Conservation (phyloP, 2,888 invertebrate species). For the Caenorhabditis sp. region DNA sequence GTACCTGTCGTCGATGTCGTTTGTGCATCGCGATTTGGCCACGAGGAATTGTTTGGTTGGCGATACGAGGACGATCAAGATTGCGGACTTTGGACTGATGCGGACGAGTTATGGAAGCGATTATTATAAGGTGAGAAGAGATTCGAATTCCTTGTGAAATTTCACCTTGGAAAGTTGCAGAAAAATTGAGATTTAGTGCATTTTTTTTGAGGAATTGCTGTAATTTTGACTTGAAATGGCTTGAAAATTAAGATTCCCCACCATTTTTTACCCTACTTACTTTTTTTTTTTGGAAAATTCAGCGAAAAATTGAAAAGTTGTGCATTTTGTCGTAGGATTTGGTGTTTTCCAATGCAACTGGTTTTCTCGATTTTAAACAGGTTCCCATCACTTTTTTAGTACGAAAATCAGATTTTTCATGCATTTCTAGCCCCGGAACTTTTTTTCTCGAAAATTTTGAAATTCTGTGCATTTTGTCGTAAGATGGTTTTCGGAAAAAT, state of each 20-base stretch:
- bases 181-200: too few relatives aligned
- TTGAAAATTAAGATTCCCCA: too few relatives aligned
- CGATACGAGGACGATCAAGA: conserved; percentile 92
- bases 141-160: background rate
- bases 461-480: background rate
- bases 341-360: background rate
- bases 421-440: too few relatives aligned
- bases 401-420: background rate
- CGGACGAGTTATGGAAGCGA: conserved; percentile 93
- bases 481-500: too few relatives aligned
- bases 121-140: conserved; percentile 90
- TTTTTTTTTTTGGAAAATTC: background rate
- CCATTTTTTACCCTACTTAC: too few relatives aligned
- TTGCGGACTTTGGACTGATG: conserved; percentile 96
- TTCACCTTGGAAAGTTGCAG: background rate
- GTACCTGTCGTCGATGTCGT: conserved; percentile 89
- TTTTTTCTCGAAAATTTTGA: too few relatives aligned
- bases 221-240: too few relatives aligned
- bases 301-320: background rate
- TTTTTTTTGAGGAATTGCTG: too few relatives aligned
- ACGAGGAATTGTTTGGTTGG: conserved; percentile 97
- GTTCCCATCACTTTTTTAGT: background rate
- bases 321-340: background rate
- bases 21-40: conserved; percentile 96
- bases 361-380: background rate